Conservation (phyloP, 1,140 invertebrate genomes). For the Apis cerana region DNA sequence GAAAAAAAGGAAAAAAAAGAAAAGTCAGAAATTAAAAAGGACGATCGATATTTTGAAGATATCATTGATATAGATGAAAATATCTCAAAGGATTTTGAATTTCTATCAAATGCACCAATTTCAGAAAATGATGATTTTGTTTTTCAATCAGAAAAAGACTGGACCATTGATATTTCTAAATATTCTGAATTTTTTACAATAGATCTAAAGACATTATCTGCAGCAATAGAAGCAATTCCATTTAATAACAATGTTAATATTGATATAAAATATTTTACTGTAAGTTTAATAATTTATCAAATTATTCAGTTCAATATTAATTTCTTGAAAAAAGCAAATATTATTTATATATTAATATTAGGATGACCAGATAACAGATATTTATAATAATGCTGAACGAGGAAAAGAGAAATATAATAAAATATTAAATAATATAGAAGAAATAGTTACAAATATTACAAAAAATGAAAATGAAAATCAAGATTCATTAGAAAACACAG, state of each 20-base stretch:
- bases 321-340: not conserved
- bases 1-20: not conserved
- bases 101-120: slow-evolving; percentile 57
- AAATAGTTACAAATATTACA: slow-evolving; percentile 10
- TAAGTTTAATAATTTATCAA: slow-evolving; percentile 50
- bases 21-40: not conserved
- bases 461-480: slow-evolving; percentile 10
- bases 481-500: slow-evolving; percentile 38
- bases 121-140: slow-evolving; percentile 61
- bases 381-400: slow-evolving; percentile 63
- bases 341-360: slow-evolving; percentile 44
- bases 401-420: slow-evolving; percentile 50
- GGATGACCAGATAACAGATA: slow-evolving; percentile 67
- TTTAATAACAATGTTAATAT: slow-evolving; percentile 65
- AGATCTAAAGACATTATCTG: slow-evolving; percentile 64
- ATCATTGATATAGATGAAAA: slow-evolving; percentile 7
- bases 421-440: slow-evolving; percentile 21
- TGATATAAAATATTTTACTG: slow-evolving; percentile 66
- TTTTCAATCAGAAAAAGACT: slow-evolving; percentile 67
- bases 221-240: slow-evolving; percentile 66
- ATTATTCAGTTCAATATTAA: not conserved
- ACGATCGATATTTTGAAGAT: slow-evolving; percentile 9
- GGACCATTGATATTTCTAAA: slow-evolving; percentile 60
- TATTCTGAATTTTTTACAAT: slow-evolving; percentile 67
- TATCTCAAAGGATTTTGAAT: slow-evolving; percentile 43